A percentile compares a stretch with the other conserved stretches of the same genome.
Conservation (phyloP, 2,888 invertebrate genomes). For the Pyrrhia umbra region DNA sequence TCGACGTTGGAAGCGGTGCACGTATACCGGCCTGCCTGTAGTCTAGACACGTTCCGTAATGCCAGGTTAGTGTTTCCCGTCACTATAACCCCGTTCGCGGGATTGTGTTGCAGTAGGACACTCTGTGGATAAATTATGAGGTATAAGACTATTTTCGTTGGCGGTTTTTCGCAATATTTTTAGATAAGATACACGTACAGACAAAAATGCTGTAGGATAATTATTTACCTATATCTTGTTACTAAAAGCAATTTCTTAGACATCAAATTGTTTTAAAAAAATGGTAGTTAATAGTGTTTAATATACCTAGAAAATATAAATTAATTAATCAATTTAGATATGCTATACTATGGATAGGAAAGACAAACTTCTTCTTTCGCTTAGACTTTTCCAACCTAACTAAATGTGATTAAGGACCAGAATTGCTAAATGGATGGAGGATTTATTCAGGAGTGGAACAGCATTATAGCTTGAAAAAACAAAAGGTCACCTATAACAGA, state of each 20-base stretch:
- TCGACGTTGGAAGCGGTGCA: slow-evolving; percentile 97
- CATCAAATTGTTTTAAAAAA: too few relatives aligned
- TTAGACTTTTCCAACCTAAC: too few relatives aligned
- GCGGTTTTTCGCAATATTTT: background rate
- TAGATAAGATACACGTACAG: background rate
- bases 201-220: background rate
- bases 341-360: too few relatives aligned
- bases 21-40: slow-evolving; percentile 96
- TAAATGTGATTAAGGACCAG: too few relatives aligned
- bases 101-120: slow-evolving; percentile 94
- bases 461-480: background rate
- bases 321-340: too few relatives aligned
- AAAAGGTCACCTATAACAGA: background rate
- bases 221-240: too few relatives aligned
- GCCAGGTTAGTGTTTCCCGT: slow-evolving; percentile 94
- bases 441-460: slow-evolving; percentile 3
- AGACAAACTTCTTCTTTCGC: too few relatives aligned
- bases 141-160: slow-evolving; percentile 10
- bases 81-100: slow-evolving; percentile 95
- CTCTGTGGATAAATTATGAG: slow-evolving; percentile 89
- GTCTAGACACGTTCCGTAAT: slow-evolving; percentile 94
- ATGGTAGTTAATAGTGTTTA: too few relatives aligned
- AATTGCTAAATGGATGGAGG: background rate
- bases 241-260: too few relatives aligned
- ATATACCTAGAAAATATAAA: too few relatives aligned